Evolutionary conservation across 53 echinoderm and acorn worm genomes (phyloP).

Genomic region (Astropecten irregularis): DNA sequence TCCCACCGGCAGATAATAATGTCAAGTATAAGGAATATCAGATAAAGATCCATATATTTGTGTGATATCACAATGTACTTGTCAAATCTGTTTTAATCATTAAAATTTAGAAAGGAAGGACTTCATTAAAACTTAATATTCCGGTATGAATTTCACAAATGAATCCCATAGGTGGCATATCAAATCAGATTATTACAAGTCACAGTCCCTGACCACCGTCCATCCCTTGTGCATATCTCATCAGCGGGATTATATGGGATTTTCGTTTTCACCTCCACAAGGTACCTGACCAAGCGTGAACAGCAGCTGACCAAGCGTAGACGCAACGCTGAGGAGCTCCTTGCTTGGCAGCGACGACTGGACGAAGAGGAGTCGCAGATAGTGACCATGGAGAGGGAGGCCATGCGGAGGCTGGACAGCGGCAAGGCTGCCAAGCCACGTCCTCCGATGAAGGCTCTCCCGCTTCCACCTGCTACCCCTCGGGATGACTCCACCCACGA

Average conservation of each 20-base stretch:
- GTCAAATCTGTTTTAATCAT: no score
- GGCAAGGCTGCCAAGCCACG: conserved; percentile 31
- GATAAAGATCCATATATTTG: no score
- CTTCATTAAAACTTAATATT: no score
- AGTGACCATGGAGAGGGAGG: conserved; percentile 76
- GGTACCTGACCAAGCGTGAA: conserved; percentile 83
- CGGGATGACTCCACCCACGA: conserved; percentile 29
- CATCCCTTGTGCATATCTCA: no score
- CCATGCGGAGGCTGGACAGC: conserved; percentile 63
- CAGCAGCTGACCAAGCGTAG: conserved; percentile 81
- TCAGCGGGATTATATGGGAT: no score
- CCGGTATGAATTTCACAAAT: neutral
- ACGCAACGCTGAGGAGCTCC: conserved; percentile 85
- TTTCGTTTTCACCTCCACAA: conserved; percentile 23
- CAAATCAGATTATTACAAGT: neutral
- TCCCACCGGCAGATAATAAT: no score
- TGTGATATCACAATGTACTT: no score
- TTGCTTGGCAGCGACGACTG: conserved; percentile 91
- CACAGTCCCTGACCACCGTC: no score
- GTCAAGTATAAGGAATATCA: no score
- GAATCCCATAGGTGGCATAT: neutral
- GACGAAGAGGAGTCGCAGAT: conserved; percentile 87
- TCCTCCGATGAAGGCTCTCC: conserved; percentile 9
- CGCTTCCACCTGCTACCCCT: neutral
- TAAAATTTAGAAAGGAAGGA: no score